A percentile compares a stretch with the other conserved stretches of the same genome.
phyloP scores from a whole-genome alignment of 2,888 invertebrate genomes.

The Melanargia galathea region DNA sequence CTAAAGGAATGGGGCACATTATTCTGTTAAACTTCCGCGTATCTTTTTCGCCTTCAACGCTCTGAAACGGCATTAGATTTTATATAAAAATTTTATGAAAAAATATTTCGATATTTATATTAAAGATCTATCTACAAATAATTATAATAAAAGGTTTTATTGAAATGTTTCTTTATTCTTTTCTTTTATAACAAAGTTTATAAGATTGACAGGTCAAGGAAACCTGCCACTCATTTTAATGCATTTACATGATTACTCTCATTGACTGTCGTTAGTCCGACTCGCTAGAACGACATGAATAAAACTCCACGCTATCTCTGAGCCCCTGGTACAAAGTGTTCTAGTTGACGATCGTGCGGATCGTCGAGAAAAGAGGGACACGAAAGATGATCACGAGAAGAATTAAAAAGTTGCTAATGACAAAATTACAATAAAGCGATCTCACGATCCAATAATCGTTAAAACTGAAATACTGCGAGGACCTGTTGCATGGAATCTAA shows the following conservation, averaged over 20 bases:
- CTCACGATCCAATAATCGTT: slow-evolving; percentile 6
- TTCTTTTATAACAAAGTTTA: slow-evolving; percentile 9
- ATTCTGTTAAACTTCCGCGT: slow-evolving; percentile 66
- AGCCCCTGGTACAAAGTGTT: slow-evolving; percentile 72
- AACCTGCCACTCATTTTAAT: slow-evolving; percentile 32
- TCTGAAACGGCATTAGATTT: slow-evolving; percentile 26
- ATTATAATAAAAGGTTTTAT: neutral
- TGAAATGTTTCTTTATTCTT: neutral
- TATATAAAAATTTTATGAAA: neutral
- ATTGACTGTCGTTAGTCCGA: slow-evolving; percentile 27
- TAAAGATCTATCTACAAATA: neutral
- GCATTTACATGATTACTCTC: slow-evolving; percentile 24
- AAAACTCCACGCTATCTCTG: slow-evolving; percentile 55
- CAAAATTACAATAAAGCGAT: slow-evolving; percentile 12
- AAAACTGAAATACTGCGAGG: slow-evolving; percentile 10
- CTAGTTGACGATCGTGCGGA: slow-evolving; percentile 81
- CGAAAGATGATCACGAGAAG: slow-evolving; percentile 14
- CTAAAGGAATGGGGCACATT: slow-evolving; percentile 55
- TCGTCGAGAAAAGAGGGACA: slow-evolving; percentile 63
- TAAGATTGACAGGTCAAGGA: slow-evolving; percentile 30
- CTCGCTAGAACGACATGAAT: slow-evolving; percentile 25
- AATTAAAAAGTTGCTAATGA: slow-evolving; percentile 17
- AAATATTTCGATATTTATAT: neutral
- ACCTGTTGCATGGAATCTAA: neutral
- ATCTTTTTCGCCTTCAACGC: slow-evolving; percentile 42